These are phyloP conservation scores for Achatina immaculata DNA, from an alignment of 1,140 invertebrate genomes.

Conservation along the genomic window DNA sequence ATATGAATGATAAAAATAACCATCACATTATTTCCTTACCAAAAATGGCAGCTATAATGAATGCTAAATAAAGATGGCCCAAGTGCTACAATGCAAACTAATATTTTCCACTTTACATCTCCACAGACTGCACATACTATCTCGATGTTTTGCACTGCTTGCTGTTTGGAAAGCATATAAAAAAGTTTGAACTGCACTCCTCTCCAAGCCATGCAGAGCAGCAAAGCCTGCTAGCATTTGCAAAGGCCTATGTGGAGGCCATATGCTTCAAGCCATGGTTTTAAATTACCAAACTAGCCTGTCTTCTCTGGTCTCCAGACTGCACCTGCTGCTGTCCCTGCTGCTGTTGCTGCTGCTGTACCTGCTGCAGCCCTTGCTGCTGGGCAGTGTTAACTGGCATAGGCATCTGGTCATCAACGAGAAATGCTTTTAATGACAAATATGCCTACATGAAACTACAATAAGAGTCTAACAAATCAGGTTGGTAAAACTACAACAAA, in stretches of 20 bases:
- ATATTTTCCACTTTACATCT: too few relatives aligned
- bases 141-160: too few relatives aligned
- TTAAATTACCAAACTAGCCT: slow-evolving; percentile 11
- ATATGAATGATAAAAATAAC: too few relatives aligned
- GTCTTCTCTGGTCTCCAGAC: neutral
- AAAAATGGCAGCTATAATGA: too few relatives aligned
- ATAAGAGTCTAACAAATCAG: slow-evolving; percentile 24
- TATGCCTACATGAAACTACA: too few relatives aligned
- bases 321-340: slow-evolving; percentile 19
- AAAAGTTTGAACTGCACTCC: neutral
- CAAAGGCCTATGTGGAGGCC: neutral
- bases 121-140: too few relatives aligned
- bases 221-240: neutral
- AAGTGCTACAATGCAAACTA: too few relatives aligned
- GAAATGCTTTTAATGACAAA: slow-evolving; percentile 35
- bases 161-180: neutral
- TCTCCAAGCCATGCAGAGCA: neutral
- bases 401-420: slow-evolving; percentile 26
- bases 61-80: too few relatives aligned
- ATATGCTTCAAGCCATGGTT: neutral
- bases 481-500: too few relatives aligned
- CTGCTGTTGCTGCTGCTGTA: slow-evolving; percentile 40
- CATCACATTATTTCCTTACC: too few relatives aligned
- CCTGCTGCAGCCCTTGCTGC: slow-evolving; percentile 40
- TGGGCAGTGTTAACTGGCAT: slow-evolving; percentile 29